These are phyloP conservation scores for Cyprinodon brontotheroides DNA, from an alignment of 2,113 vertebrate genomes.

Conservation along the genomic window DNA sequence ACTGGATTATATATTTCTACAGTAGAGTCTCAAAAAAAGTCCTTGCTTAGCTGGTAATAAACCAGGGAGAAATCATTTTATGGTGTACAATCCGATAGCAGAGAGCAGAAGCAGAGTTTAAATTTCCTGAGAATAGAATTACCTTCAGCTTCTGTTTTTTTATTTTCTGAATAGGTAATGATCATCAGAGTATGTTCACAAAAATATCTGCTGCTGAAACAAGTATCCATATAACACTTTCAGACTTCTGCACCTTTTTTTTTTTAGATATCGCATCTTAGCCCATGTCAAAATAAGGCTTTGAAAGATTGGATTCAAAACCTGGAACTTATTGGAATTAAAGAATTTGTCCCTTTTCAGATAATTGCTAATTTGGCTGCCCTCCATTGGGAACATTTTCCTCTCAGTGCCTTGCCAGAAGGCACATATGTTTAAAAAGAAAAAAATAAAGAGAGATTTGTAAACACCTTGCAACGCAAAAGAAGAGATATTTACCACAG, in stretches of 20 bases:
- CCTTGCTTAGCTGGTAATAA: slow-evolving; percentile 12
- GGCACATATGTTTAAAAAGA: slow-evolving; percentile 25
- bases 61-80: not conserved
- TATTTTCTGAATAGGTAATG: not conserved
- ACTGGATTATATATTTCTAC: slow-evolving; percentile 13
- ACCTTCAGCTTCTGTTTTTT: slow-evolving; percentile 5
- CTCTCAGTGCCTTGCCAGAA: slow-evolving; percentile 74
- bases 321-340: slow-evolving; percentile 24
- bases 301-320: slow-evolving; percentile 13
- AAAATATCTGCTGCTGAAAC: slow-evolving; percentile 21
- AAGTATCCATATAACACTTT: slow-evolving; percentile 6
- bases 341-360: slow-evolving; percentile 37
- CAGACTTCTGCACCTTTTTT: not conserved
- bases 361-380: slow-evolving; percentile 33
- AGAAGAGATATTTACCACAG: slow-evolving; percentile 61
- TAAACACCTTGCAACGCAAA: slow-evolving; percentile 44
- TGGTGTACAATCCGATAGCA: not conserved
- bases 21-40: slow-evolving; percentile 17
- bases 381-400: slow-evolving; percentile 37
- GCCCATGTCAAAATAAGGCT: not conserved
- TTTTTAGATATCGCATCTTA: slow-evolving; percentile 5
- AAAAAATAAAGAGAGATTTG: slow-evolving; percentile 25
- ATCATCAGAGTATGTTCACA: not conserved
- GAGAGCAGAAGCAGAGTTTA: not conserved
- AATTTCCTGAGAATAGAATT: not conserved